Evolutionary conservation across 2,113 vertebrate species (phyloP), one percentile per base, ranked within the genome.

Genomic region (Xyrauchen texanus): DNA sequence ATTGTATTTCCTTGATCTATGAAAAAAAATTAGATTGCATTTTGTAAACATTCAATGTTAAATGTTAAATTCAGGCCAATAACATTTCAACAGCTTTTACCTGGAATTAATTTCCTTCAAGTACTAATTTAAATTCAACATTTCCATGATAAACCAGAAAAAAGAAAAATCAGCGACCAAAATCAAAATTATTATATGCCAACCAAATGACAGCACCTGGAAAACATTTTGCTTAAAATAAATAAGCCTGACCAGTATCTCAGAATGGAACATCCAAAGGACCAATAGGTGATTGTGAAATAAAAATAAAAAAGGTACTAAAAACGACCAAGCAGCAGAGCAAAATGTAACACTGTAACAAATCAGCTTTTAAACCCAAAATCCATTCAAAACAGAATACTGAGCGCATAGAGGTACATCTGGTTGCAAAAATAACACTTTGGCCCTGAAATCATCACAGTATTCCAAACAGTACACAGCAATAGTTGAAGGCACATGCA

Each of bases 401-500:
- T 47, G 4, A 73, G 16, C 45, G 51, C 4, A 74, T 34, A 63
- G 61, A 74, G 15, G 4, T 74, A 62, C 16, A 42, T 63, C 58
- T 74, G 72, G 15, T 74, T 76, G 65, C 53, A 53, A 65, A 5
- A 65, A 45, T 76, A 65, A 65, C 49, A 65, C 51, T 61, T 61
- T 62, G 71, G 45, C 7, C 8, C 45, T 53, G 4, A 52, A 62
- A 63, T 21, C 11, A n/a, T 65, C 12, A 15, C 65, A 55, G 11
- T 65, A 46, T 15, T 53, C 12, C 6, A 45, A 21, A 13, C 7
- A 51, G 11, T 63, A 51, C 34, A 52, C 72, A 63, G 72, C 45
- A 13, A 42, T 63, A n/a, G 16, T 63, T 13, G 65, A 76, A 65
- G 74, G 74, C 74, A 76, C 61, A 12, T 49, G 60, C 34, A 64